Base-by-base conservation (phyloP, 2,113 vertebrate species). In the Dicrurus megarhynchus region DNA sequence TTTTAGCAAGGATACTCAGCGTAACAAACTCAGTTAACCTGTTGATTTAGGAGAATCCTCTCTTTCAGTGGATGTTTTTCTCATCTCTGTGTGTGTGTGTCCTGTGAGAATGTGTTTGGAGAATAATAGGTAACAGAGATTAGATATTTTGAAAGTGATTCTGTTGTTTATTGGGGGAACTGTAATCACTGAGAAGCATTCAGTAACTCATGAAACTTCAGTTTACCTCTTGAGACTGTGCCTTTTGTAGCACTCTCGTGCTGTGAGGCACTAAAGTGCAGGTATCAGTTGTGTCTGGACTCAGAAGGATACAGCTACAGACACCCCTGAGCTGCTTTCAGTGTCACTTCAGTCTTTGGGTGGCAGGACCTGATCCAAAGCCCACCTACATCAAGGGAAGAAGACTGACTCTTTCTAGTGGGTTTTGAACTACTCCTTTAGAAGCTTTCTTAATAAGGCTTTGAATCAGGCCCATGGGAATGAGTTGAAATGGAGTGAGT, bases 391-490 rank as follows among this genome's bases (percentile, higher is more conserved):
- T 67, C n/a, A 77, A 41, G 59, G 47, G 27, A 70, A 75, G 71
- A 52, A 65, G 32, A 39, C 61, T 68, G 59, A 27, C 68, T 61
- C 23, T 59, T 83, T 77, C 20, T 26, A 16, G 18, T 24, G 71
- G 32, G 18, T 41, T 94, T 90, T 90, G 42, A 90, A 71, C 60
- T 63, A 18, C 13, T 61, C 27, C 21, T 89, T 86, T 86, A 92
- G 33, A 59, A 74, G 11, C 17, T 70, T 89, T 92, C 86, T 90
- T 89, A 84, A n/a, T 53, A 81, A 74, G 52, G 35, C 41, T 94
- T 93, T 89, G 83, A 71, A 90, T 93, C 90, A 57, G 77, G 69
- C 91, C 61, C 93, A 16, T 42, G 57, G 65, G 77, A 93, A 64
- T 68, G 27, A 84, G 30, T 23, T 74, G 79, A 73, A 96, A 68